phyloP scores from a whole-genome alignment of 1,140 invertebrate genomes.

The Halictus rubicundus region DNA sequence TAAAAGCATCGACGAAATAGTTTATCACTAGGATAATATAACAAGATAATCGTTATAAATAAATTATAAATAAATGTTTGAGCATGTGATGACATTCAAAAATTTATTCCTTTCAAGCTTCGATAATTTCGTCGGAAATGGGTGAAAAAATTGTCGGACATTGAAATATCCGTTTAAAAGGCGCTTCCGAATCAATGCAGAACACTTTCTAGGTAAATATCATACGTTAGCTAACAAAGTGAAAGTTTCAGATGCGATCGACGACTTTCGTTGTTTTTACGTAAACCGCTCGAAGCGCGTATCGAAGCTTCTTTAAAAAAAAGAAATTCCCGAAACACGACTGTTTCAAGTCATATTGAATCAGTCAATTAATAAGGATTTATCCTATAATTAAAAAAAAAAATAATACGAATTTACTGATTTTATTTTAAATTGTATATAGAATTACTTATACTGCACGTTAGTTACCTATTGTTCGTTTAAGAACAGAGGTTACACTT shows the following conservation, averaged over 20 bases:
- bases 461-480: background rate
- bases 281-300: background rate
- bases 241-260: conserved; percentile 45
- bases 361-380: background rate
- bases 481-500: background rate
- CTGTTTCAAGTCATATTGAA: background rate
- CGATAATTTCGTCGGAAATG: conserved; percentile 47
- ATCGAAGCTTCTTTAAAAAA: background rate
- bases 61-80: background rate
- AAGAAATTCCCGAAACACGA: background rate
- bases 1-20: background rate
- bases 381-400: background rate
- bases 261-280: conserved; percentile 39
- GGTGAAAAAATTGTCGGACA: conserved; percentile 28
- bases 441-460: background rate
- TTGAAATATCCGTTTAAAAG: conserved; percentile 43
- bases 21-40: background rate
- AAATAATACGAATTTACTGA: background rate
- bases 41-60: conserved; percentile 7
- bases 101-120: conserved; percentile 44
- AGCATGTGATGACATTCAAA: conserved; percentile 22
- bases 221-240: conserved; percentile 42
- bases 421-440: background rate
- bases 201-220: conserved; percentile 51
- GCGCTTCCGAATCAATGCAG: conserved; percentile 46